A percentile compares a stretch with the other conserved stretches of the same genome.
Evolutionary conservation across 2,797 vertebrate species (phyloP).

Genomic region (Sarcoramphus papa): DNA sequence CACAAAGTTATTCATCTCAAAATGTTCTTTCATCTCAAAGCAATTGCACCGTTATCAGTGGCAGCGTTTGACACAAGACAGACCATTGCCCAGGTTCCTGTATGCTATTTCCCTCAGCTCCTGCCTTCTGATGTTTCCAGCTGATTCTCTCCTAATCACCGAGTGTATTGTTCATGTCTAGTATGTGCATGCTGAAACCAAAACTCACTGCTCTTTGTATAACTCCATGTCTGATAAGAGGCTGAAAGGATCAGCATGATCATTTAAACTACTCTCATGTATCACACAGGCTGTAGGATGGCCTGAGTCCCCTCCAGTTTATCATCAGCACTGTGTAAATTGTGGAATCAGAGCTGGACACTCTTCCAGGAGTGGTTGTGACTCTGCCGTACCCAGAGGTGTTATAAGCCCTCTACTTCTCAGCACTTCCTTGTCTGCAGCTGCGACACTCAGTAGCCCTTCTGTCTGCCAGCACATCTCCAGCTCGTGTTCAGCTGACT

Average conservation of each 20-base stretch:
- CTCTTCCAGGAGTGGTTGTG: not conserved
- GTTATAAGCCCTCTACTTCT: not conserved
- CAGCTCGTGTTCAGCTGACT: not conserved
- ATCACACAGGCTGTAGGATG: not conserved
- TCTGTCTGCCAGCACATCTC: not conserved
- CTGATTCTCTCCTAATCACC: not conserved
- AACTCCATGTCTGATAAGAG: not conserved
- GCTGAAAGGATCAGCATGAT: not conserved
- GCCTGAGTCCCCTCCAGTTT: not conserved
- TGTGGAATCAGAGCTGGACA: not conserved
- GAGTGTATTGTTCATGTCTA: not conserved
- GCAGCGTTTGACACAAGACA: not conserved
- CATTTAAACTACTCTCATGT: not conserved
- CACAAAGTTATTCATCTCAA: not conserved
- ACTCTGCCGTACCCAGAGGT: not conserved
- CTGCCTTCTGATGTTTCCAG: not conserved
- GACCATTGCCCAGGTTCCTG: not conserved
- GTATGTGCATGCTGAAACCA: fast-evolving
- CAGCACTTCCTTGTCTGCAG: not conserved
- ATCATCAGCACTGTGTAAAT: not conserved
- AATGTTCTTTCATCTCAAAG: not conserved
- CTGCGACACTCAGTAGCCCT: not conserved
- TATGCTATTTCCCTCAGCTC: not conserved
- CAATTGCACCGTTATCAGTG: not conserved
- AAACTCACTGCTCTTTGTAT: not conserved